These are phyloP conservation scores for Nothoprocta pentlandii DNA, from an alignment of 2,113 vertebrate species.

Conservation along the genomic window DNA sequence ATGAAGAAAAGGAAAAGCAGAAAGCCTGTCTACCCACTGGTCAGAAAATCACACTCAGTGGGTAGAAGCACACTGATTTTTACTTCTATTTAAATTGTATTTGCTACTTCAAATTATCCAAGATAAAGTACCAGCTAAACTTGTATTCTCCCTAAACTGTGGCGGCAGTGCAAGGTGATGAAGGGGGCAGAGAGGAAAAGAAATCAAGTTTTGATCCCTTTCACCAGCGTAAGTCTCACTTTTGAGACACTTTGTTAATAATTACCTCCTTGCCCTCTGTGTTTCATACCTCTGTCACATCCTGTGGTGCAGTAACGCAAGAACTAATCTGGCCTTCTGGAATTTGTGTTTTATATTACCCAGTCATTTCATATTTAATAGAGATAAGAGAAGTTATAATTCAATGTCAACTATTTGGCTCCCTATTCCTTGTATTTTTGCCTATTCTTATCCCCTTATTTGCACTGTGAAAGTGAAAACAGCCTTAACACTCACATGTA, in stretches of 20 bases:
- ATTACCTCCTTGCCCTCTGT: background rate
- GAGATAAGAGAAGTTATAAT: background rate
- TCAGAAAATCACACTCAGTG: background rate
- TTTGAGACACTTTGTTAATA: background rate
- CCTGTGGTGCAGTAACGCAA: background rate
- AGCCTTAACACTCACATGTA: background rate
- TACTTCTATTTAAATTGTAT: background rate
- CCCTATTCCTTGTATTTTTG: background rate
- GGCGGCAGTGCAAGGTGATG: background rate
- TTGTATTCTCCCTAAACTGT: background rate
- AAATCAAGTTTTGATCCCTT: background rate
- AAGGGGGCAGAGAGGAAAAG: background rate
- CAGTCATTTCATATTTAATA: background rate
- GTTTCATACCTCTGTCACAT: background rate
- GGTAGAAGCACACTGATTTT: background rate
- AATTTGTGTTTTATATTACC: background rate
- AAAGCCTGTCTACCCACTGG: background rate
- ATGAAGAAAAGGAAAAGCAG: background rate
- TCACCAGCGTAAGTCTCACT: background rate
- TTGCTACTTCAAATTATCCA: background rate
- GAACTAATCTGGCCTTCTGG: background rate
- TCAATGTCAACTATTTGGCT: background rate
- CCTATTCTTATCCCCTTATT: background rate
- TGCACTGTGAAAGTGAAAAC: background rate
- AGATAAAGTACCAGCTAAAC: background rate